phyloP scores from a whole-genome alignment of 1,140 invertebrate genomes.

The Meteorus sp. region DNA sequence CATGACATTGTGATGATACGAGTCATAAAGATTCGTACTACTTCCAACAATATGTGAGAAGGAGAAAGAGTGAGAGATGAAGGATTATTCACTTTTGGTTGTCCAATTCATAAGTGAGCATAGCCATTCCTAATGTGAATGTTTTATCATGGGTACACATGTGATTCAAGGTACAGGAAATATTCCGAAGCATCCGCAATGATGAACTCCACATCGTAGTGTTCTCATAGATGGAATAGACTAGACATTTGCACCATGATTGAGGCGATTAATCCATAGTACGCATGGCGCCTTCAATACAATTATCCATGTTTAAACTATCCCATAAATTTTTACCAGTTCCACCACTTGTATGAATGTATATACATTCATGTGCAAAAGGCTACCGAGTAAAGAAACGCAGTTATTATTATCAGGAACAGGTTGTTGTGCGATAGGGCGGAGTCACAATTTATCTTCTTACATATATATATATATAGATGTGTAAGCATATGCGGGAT shows the following conservation, averaged over 20 bases:
- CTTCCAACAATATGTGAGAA: no score
- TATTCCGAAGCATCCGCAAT: no score
- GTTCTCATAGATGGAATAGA: slow-evolving; percentile 25
- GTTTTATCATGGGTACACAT: no score
- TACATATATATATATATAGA: no score
- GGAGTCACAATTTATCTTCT: slow-evolving; percentile 14
- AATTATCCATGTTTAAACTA: background rate
- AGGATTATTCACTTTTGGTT: no score
- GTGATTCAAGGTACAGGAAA: no score
- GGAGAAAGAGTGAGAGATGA: no score
- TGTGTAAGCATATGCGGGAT: slow-evolving; percentile 2
- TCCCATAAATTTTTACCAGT: slow-evolving; percentile 15
- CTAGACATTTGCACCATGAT: slow-evolving; percentile 48
- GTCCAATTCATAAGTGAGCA: no score
- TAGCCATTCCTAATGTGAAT: no score
- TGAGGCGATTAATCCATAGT: slow-evolving; percentile 56
- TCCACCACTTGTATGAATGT: background rate
- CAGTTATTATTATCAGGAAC: slow-evolving; percentile 25
- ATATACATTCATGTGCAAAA: slow-evolving; percentile 1
- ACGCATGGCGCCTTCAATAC: slow-evolving; percentile 29
- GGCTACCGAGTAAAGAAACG: slow-evolving; percentile 20
- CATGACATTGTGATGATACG: no score
- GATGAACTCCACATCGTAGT: no score
- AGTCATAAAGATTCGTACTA: no score
- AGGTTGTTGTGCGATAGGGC: slow-evolving; percentile 13